phyloP scores from a whole-genome alignment of 1,140 invertebrate species.

The Achatina immaculata region DNA sequence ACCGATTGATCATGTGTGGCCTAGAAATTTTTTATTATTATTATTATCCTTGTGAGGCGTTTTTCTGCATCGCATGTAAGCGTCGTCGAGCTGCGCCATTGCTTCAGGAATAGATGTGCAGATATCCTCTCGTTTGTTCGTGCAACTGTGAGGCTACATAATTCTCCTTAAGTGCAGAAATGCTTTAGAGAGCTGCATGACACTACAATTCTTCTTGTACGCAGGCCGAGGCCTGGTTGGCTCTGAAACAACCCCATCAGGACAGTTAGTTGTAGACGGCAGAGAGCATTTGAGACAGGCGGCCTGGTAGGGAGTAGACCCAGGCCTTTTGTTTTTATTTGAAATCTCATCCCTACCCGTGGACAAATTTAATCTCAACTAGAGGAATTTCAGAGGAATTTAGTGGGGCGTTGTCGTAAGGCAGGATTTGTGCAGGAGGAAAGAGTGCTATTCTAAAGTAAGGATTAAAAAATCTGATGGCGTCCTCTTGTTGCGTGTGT shows the following conservation, averaged over 20 bases:
- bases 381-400: background rate
- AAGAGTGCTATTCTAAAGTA: background rate
- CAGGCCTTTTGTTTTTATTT: background rate
- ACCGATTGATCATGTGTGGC: constrained; percentile 5
- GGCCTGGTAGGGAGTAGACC: background rate
- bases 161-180: no score
- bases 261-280: constrained; percentile 1
- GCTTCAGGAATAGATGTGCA: background rate
- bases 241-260: background rate
- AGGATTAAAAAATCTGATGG: background rate
- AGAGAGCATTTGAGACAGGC: constrained; percentile 1
- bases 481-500: no score
- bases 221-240: constrained; percentile 1
- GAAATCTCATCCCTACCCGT: background rate
- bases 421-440: background rate
- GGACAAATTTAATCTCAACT: no score
- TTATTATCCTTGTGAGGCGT: background rate
- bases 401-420: background rate
- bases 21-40: constrained; percentile 5
- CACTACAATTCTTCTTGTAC: background rate
- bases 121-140: no score
- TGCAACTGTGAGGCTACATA: no score
- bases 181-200: background rate
- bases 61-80: background rate
- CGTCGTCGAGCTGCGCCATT: background rate